phyloP scores from a whole-genome alignment of 2,113 vertebrate species.

The Urocynchramus pylzowi region DNA sequence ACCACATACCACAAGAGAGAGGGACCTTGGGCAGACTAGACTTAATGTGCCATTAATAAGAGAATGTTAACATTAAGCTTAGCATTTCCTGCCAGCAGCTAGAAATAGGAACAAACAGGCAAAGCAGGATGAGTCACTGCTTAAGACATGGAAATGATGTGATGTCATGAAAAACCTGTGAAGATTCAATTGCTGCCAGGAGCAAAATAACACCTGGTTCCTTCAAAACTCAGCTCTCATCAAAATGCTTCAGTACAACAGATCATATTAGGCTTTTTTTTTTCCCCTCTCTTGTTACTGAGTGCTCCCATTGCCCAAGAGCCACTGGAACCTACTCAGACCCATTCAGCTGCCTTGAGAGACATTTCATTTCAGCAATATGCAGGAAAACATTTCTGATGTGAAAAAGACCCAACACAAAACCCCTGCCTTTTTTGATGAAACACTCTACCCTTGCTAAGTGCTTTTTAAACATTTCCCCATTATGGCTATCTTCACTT shows the following conservation, averaged over 20 bases:
- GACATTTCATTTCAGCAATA: neutral
- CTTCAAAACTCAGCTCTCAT: slow-evolving; percentile 13
- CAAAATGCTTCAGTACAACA: slow-evolving; percentile 29
- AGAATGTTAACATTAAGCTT: neutral
- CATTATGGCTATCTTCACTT: neutral
- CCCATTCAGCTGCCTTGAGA: neutral
- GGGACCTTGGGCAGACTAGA: neutral
- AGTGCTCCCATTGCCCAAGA: neutral
- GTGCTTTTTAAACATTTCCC: neutral
- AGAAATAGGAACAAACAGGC: slow-evolving; percentile 62
- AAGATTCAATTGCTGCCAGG: slow-evolving; percentile 57
- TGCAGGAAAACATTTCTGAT: neutral
- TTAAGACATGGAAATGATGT: slow-evolving; percentile 41
- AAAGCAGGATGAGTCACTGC: slow-evolving; percentile 56
- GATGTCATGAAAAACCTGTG: slow-evolving; percentile 54
- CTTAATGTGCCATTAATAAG: neutral
- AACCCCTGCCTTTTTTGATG: neutral
- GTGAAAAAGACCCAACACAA: neutral
- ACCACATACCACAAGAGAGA: neutral
- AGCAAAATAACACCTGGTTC: slow-evolving; percentile 54
- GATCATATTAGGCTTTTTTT: neutral
- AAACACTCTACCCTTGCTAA: neutral
- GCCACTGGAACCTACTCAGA: neutral
- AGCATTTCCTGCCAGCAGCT: slow-evolving; percentile 27
- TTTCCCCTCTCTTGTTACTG: neutral